These are phyloP conservation scores for Drepana falcataria DNA, from an alignment of 2,888 invertebrate genomes.

Conservation along the genomic window DNA sequence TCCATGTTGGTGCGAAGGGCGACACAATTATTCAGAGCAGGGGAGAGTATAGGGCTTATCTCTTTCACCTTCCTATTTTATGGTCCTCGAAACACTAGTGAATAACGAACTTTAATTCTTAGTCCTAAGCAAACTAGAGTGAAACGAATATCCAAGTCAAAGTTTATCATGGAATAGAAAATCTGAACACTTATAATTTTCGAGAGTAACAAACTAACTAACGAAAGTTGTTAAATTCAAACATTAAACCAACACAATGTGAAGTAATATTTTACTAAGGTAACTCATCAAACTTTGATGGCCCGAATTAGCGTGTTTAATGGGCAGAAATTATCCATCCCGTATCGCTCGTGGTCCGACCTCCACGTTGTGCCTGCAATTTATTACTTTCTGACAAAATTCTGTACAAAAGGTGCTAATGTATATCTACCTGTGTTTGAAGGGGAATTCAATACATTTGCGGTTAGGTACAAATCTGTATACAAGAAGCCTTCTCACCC, in stretches of 20 bases:
- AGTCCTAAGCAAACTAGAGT: too few species aligned
- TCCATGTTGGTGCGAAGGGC: constrained; percentile 35
- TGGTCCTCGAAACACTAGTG: background rate
- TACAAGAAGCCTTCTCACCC: constrained; percentile 17
- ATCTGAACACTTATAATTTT: background rate
- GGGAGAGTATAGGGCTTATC: constrained; percentile 25
- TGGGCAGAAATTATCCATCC: background rate
- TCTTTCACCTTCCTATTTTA: constrained; percentile 30
- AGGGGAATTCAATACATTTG: constrained; percentile 3
- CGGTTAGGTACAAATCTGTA: constrained; percentile 12
- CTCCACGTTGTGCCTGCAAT: background rate
- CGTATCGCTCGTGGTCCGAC: background rate
- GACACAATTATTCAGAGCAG: constrained; percentile 27
- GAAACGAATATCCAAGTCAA: background rate
- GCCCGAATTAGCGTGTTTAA: background rate
- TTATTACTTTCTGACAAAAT: background rate
- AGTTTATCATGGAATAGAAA: background rate
- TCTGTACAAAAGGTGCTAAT: background rate
- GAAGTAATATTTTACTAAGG: background rate
- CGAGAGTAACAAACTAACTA: background rate
- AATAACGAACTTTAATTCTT: too few species aligned
- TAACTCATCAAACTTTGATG: background rate
- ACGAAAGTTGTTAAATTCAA: background rate
- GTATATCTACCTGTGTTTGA: background rate
- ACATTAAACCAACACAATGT: background rate